Conservation (phyloP, 2,797 vertebrate genomes). For the Distichodus sexfasciatus region DNA sequence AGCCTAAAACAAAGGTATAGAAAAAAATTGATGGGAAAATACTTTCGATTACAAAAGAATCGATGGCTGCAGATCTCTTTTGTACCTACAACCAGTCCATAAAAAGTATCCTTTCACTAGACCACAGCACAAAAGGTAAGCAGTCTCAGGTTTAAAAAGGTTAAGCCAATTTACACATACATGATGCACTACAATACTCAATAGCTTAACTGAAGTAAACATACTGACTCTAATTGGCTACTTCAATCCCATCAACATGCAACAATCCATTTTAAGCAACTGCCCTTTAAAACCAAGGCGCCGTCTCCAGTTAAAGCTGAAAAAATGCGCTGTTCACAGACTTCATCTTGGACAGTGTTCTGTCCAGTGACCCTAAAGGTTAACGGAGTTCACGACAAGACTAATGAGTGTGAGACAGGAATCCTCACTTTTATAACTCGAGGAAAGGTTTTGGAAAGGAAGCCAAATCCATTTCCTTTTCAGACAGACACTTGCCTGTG, state of each 20-base stretch:
- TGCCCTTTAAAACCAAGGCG: background rate
- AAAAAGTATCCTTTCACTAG: no score
- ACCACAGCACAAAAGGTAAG: no score
- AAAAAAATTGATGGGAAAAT: no score
- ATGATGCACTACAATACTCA: background rate
- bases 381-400: constrained; percentile 16
- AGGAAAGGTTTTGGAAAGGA: constrained; percentile 21
- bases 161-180: no score
- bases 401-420: constrained; percentile 21
- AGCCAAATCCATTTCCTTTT: constrained; percentile 36
- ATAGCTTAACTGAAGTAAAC: background rate
- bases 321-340: constrained; percentile 10
- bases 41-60: no score
- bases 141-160: no score
- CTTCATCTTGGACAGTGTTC: constrained; percentile 19
- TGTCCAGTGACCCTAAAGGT: constrained; percentile 9
- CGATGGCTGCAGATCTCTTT: no score
- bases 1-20: no score
- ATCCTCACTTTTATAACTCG: constrained; percentile 4
- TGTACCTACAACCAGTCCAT: no score
- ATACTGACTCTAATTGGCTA: background rate
- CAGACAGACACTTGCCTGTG: constrained; percentile 31
- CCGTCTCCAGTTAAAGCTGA: background rate
- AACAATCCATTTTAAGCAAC: background rate
- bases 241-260: background rate